These are phyloP conservation scores for Ibycter americanus DNA, from an alignment of 2,797 vertebrate genomes.

Conservation along the genomic window DNA sequence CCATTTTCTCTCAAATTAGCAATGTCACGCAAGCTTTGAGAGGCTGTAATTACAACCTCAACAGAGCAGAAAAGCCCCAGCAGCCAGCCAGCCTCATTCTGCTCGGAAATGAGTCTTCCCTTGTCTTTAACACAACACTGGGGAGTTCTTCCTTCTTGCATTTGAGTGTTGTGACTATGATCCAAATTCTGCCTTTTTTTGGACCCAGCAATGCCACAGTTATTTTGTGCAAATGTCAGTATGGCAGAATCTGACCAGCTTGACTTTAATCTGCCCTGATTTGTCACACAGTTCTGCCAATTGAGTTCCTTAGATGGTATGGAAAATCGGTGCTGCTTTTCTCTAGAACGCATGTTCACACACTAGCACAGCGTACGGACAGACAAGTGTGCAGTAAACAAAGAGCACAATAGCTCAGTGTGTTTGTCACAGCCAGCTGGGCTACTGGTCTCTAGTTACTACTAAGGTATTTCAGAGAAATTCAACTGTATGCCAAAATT, in stretches of 20 bases:
- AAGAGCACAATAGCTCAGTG: not conserved
- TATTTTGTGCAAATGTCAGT: not conserved
- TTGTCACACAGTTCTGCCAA: slow-evolving; percentile 54
- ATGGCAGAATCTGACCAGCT: slow-evolving; percentile 24
- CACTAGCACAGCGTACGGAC: not conserved
- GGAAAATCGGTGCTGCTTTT: slow-evolving; percentile 49
- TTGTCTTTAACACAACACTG: slow-evolving; percentile 46
- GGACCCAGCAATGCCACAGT: not conserved
- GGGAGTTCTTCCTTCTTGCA: slow-evolving; percentile 1
- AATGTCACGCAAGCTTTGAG: slow-evolving; percentile 76
- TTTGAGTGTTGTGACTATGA: not conserved
- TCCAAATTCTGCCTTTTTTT: slow-evolving; percentile 1
- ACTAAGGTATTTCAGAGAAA: not conserved
- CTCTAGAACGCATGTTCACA: not conserved
- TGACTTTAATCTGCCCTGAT: slow-evolving; percentile 55
- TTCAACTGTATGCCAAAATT: not conserved
- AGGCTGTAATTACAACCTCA: slow-evolving; percentile 75
- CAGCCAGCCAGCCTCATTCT: slow-evolving; percentile 37
- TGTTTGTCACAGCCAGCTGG: not conserved
- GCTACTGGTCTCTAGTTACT: not conserved
- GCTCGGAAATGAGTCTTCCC: slow-evolving; percentile 32
- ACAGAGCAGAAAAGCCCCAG: slow-evolving; percentile 74
- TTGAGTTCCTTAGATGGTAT: slow-evolving; percentile 37
- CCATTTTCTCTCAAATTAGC: slow-evolving; percentile 78
- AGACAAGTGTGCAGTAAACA: not conserved